phyloP scores from a whole-genome alignment of 2,797 vertebrate genomes.

The Myotis myotis region DNA sequence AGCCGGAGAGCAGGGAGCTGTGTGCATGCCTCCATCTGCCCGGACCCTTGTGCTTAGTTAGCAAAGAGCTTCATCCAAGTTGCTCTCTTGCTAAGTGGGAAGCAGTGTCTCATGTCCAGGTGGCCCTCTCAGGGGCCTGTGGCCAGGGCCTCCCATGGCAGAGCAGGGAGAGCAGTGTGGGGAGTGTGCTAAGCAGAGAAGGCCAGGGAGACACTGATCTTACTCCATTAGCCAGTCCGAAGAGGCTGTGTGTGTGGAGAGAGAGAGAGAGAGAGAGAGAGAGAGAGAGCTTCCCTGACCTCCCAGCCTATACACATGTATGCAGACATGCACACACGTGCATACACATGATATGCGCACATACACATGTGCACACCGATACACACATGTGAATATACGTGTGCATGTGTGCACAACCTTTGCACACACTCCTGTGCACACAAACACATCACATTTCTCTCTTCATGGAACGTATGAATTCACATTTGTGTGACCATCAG shows the following conservation, averaged over 20 bases:
- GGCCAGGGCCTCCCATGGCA: background rate
- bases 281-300: background rate
- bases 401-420: background rate
- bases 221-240: rapidly evolving
- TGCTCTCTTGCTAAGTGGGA: background rate
- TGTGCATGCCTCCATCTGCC: rapidly evolving
- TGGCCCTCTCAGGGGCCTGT: background rate
- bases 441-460: background rate
- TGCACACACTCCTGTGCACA: rapidly evolving
- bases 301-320: background rate
- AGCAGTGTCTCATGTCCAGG: background rate
- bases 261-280: background rate
- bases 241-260: background rate
- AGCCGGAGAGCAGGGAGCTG: background rate
- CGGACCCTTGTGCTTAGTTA: background rate
- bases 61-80: background rate
- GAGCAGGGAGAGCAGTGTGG: background rate
- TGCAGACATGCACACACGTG: background rate
- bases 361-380: background rate
- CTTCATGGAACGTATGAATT: rapidly evolving
- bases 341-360: background rate
- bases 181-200: background rate
- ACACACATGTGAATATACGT: background rate
- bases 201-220: background rate
- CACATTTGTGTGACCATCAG: background rate